These are phyloP conservation scores for Chroicocephalus ridibundus DNA, from an alignment of 2,113 vertebrate genomes.

Conservation along the genomic window DNA sequence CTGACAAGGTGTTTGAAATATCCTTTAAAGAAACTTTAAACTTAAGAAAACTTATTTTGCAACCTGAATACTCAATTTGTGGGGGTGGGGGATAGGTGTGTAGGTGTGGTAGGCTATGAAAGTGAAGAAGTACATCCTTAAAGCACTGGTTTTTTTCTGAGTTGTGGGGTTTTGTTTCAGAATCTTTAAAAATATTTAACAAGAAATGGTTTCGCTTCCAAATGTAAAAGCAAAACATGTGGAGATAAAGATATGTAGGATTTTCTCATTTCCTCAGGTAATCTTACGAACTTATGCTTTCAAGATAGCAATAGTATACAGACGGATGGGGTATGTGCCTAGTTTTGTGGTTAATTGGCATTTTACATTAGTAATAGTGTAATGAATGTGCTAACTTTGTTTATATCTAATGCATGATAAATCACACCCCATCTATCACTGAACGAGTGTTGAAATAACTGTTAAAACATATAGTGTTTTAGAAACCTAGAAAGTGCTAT, in stretches of 20 bases:
- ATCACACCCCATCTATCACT: not conserved
- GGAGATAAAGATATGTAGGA: not conserved
- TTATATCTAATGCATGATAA: not conserved
- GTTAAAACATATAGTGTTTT: not conserved
- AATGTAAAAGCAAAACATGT: not conserved
- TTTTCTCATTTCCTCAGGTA: not conserved
- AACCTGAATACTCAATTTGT: not conserved
- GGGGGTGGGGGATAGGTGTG: fast-evolving
- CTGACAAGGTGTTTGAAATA: not conserved
- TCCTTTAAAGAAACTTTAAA: not conserved
- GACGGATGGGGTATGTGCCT: not conserved
- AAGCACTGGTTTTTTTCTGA: fast-evolving
- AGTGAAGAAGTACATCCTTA: not conserved
- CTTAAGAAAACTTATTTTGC: not conserved
- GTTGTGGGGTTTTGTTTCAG: not conserved
- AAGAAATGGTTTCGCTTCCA: no score
- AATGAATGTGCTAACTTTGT: not conserved
- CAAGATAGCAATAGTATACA: not conserved
- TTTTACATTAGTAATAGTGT: not conserved
- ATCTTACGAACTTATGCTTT: not conserved
- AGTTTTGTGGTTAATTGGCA: not conserved
- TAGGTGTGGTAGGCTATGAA: not conserved
- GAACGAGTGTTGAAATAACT: not conserved
- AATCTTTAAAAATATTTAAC: not conserved
- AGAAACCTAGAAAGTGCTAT: not conserved